These are phyloP conservation scores for Tetraodon nigroviridis DNA, from an alignment of 2,113 vertebrate genomes.

Conservation along the genomic window DNA sequence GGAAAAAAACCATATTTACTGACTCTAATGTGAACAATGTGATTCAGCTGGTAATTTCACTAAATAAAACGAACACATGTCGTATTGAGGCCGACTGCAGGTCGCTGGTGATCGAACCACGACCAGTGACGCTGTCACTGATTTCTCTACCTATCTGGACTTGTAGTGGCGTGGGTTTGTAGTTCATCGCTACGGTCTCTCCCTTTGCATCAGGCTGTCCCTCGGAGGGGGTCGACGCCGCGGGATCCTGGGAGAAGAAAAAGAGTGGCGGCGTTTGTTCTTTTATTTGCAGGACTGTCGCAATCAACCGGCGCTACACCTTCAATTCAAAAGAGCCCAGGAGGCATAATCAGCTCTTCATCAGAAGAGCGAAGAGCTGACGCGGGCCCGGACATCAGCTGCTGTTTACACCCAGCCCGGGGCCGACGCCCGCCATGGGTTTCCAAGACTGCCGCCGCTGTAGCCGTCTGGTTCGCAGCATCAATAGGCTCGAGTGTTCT, in stretches of 20 bases:
- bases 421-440: not conserved
- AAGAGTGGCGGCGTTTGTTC: constrained; percentile 5
- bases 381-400: constrained; percentile 10
- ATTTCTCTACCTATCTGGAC: constrained; percentile 85
- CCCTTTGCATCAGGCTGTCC: constrained; percentile 81
- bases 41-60: not conserved
- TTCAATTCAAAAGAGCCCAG: constrained; percentile 9
- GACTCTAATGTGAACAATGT: not conserved
- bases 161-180: constrained; percentile 94
- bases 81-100: too few relatives aligned
- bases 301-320: not conserved
- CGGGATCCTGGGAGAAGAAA: constrained; percentile 78
- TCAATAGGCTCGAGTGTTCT: constrained; percentile 57
- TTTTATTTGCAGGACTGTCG: constrained; percentile 21
- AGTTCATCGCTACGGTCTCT: constrained; percentile 92
- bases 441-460: constrained; percentile 12
- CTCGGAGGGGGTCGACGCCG: constrained; percentile 83
- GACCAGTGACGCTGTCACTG: not conserved
- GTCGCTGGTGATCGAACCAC: too few relatives aligned
- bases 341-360: constrained; percentile 5
- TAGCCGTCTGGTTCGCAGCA: constrained; percentile 26
- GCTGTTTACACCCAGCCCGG: constrained; percentile 11
- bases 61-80: too few relatives aligned
- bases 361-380: not conserved
- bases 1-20: not conserved